Percentiles rank a stretch among this genome's conserved stretches.
These are phyloP conservation scores for Squalus acanthias DNA, from an alignment of 2,797 vertebrate genomes.

Conservation along the genomic window DNA sequence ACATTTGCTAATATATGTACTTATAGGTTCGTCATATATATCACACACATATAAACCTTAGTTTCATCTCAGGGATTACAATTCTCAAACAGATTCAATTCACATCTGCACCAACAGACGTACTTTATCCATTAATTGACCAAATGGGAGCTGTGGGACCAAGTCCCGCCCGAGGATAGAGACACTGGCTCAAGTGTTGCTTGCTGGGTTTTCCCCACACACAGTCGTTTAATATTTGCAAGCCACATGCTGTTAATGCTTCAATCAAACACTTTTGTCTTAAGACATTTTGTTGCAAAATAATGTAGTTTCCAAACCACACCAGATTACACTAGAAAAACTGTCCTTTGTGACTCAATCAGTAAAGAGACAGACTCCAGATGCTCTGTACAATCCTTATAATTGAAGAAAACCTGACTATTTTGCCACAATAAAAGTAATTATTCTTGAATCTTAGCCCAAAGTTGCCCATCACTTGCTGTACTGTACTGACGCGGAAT, in stretches of 20 bases:
- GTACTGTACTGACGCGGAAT: constrained; percentile 18
- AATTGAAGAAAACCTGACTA: constrained; percentile 31
- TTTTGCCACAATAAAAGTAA: constrained; percentile 33
- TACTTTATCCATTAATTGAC: constrained; percentile 4
- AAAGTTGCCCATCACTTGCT: constrained; percentile 35
- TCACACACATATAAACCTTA: not conserved
- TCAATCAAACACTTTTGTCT: constrained; percentile 7
- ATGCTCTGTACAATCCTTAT: constrained; percentile 34
- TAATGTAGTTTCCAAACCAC: constrained; percentile 6
- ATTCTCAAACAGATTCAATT: not conserved
- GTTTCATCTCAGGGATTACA: not conserved
- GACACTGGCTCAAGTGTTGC: constrained; percentile 1
- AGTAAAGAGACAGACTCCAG: constrained; percentile 33
- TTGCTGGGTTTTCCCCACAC: not conserved
- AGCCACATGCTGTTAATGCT: constrained; percentile 25
- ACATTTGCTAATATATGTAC: not conserved
- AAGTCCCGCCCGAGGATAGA: not conserved
- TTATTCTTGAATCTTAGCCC: constrained; percentile 30
- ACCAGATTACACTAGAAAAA: constrained; percentile 4
- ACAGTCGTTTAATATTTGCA: constrained; percentile 18
- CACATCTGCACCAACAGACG: not conserved
- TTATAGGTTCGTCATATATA: constrained; percentile 3
- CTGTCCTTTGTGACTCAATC: constrained; percentile 21
- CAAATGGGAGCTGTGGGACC: constrained; percentile 6
- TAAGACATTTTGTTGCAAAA: constrained; percentile 35